Evolutionary conservation across 1,140 invertebrate species (phyloP).

Genomic region (Stegodyphus dumicola): DNA sequence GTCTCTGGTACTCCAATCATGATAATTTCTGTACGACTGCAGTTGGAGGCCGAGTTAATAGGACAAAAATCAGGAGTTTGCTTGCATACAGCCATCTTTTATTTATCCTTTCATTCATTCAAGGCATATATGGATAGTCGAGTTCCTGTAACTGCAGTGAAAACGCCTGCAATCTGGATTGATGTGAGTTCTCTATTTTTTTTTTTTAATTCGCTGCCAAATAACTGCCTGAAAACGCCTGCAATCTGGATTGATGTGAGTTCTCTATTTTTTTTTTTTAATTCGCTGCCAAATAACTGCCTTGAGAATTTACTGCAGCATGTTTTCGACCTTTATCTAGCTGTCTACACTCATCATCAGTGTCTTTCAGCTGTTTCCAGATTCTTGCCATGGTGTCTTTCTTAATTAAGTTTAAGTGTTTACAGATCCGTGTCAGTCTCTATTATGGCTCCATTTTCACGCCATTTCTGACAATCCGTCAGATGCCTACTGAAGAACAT

Average conservation of each 20-base stretch:
- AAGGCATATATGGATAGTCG: not conserved
- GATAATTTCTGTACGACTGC: no score
- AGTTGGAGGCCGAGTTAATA: no score
- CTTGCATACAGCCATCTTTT: not conserved
- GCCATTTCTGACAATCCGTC: not conserved
- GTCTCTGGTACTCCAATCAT: no score
- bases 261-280: not conserved
- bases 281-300: not conserved
- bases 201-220: no score
- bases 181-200: not conserved
- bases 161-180: not conserved
- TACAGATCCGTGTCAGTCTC: not conserved
- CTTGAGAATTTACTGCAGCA: not conserved
- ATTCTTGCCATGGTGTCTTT: not conserved
- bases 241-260: not conserved
- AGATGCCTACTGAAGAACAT: not conserved
- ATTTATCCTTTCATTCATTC: not conserved
- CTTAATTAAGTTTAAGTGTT: not conserved
- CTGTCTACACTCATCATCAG: not conserved
- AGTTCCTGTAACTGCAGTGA: not conserved
- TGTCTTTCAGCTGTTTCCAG: not conserved
- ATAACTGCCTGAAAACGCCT: not conserved
- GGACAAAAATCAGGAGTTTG: no score
- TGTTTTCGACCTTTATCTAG: not conserved
- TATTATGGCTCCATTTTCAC: not conserved